Conservation (phyloP, 2,113 vertebrate species). For the Phalacrocorax carbo region DNA sequence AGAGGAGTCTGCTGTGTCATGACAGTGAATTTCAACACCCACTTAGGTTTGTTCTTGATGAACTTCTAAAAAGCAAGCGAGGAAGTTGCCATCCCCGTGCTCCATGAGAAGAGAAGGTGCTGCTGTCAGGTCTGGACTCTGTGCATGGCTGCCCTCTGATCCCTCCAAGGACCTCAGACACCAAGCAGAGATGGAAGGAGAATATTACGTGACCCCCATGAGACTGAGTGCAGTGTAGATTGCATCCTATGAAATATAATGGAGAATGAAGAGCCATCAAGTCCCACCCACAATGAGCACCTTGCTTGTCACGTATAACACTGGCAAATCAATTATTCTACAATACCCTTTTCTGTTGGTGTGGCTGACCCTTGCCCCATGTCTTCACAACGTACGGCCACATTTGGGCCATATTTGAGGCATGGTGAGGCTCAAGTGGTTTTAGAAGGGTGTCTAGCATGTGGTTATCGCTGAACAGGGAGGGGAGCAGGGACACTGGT, state of each 20-base stretch:
- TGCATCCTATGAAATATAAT: not conserved
- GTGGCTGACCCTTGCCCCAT: not conserved
- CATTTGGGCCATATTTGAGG: not conserved
- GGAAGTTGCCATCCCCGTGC: accelerated
- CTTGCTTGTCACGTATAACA: not conserved
- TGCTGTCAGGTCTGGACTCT: not conserved
- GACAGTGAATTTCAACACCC: constrained; percentile 71
- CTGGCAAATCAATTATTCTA: not conserved
- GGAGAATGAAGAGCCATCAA: not conserved
- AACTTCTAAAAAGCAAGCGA: constrained; percentile 40
- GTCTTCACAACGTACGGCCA: accelerated
- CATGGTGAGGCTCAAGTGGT: not conserved
- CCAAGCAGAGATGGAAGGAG: not conserved
- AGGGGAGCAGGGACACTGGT: not conserved
- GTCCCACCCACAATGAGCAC: not conserved
- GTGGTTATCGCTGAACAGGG: not conserved
- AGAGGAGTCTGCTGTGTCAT: constrained; percentile 75
- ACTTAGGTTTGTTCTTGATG: constrained; percentile 63
- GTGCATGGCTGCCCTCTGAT: not conserved
- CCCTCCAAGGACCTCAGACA: not conserved
- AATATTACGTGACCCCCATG: not conserved
- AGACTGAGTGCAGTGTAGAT: not conserved
- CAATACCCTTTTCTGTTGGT: not conserved
- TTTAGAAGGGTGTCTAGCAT: not conserved
- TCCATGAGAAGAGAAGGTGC: not conserved